These are phyloP conservation scores for Phalacrocorax aristotelis DNA, from an alignment of 2,113 vertebrate species.

Conservation along the genomic window DNA sequence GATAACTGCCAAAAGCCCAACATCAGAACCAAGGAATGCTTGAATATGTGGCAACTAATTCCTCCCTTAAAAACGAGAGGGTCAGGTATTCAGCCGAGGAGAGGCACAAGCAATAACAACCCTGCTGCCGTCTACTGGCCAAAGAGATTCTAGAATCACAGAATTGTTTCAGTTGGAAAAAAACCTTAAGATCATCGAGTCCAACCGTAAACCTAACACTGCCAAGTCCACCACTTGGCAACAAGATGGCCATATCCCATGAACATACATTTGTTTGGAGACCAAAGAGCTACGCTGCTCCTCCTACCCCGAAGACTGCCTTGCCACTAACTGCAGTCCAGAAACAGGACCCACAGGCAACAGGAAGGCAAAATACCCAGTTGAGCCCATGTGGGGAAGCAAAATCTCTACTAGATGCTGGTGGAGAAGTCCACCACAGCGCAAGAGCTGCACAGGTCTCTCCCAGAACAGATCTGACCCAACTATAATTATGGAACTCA, in stretches of 20 bases:
- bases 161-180: not conserved
- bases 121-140: slow-evolving; percentile 17
- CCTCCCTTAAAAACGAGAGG: not conserved
- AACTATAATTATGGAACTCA: not conserved
- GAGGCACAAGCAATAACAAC: not conserved
- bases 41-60: not conserved
- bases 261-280: not conserved
- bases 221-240: not conserved
- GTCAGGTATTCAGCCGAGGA: not conserved
- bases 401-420: not conserved
- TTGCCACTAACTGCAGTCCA: not conserved
- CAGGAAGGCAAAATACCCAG: not conserved
- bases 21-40: not conserved
- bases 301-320: not conserved
- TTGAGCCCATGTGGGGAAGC: not conserved
- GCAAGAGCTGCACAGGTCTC: not conserved
- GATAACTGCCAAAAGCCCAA: not conserved
- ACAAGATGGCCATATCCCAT: not conserved
- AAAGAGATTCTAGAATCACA: not conserved
- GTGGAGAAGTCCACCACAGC: not conserved
- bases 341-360: not conserved
- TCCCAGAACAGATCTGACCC: not conserved
- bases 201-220: not conserved
- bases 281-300: not conserved
- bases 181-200: not conserved